These are phyloP conservation scores for Sabatieria punctata DNA, from an alignment of 2,888 invertebrate genomes.

Conservation along the genomic window DNA sequence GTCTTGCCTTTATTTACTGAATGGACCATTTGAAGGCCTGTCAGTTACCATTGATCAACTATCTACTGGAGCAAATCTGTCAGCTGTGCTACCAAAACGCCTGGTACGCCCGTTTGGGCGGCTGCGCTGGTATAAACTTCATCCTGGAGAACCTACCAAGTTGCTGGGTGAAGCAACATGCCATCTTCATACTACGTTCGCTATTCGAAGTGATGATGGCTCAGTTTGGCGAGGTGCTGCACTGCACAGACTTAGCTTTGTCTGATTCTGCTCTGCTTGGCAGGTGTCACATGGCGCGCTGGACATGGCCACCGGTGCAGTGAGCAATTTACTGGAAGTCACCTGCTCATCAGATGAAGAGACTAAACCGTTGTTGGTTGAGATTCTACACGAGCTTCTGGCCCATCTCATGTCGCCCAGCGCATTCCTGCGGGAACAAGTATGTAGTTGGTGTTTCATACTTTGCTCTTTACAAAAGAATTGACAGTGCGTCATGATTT, in stretches of 20 bases:
- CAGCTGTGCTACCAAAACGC: conserved; percentile 86
- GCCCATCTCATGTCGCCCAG: no score
- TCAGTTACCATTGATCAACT: conserved; percentile 76
- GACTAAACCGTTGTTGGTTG: no score
- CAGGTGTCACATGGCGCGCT: conserved; percentile 79
- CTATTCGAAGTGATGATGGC: conserved; percentile 15
- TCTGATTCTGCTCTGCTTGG: background rate
- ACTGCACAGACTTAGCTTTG: no score
- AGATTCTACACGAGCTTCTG: no score
- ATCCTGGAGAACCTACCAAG: conserved; percentile 71
- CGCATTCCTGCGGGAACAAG: no score
- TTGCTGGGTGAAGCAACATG: conserved; percentile 69
- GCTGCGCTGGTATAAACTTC: conserved; percentile 76
- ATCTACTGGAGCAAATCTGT: conserved; percentile 80
- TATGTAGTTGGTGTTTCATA: no score
- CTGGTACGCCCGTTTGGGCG: conserved; percentile 94
- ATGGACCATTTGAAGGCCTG: conserved; percentile 56
- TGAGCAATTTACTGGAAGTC: no score
- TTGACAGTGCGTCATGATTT: background rate
- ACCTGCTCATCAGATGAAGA: no score
- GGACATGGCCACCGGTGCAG: conserved; percentile 83
- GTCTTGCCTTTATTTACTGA: conserved; percentile 1
- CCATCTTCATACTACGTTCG: conserved; percentile 56
- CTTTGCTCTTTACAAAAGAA: no score
- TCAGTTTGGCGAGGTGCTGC: background rate